These are phyloP conservation scores for Sycobia sp. DNA, from an alignment of 1,140 invertebrate genomes.

Conservation along the genomic window DNA sequence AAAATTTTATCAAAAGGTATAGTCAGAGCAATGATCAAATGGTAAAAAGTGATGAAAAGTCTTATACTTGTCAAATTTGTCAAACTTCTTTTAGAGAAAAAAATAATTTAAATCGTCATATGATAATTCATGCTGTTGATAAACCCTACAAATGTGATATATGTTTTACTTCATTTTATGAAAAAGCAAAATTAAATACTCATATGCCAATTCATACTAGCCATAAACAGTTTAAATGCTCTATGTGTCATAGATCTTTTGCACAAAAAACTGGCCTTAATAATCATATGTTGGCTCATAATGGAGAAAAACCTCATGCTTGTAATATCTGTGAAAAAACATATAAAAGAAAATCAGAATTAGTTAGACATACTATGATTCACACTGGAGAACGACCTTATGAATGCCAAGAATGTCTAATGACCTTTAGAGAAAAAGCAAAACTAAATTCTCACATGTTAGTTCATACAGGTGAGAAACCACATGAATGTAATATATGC, in stretches of 20 bases:
- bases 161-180: slow-evolving; percentile 61
- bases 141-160: slow-evolving; percentile 61
- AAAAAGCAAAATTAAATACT: slow-evolving; percentile 66
- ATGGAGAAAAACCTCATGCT: slow-evolving; percentile 63
- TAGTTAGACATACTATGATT: slow-evolving; percentile 62
- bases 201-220: slow-evolving; percentile 73
- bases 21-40: slow-evolving; percentile 38
- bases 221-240: slow-evolving; percentile 75
- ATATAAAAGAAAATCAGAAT: slow-evolving; percentile 60
- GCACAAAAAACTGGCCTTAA: slow-evolving; percentile 52
- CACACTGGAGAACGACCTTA: slow-evolving; percentile 65
- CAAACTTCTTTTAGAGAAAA: slow-evolving; percentile 63
- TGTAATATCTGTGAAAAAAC: slow-evolving; percentile 64
- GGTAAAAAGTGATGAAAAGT: slow-evolving; percentile 50
- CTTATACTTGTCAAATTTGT: slow-evolving; percentile 60
- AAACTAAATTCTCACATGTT: slow-evolving; percentile 72
- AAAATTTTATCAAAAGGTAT: slow-evolving; percentile 44
- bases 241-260: slow-evolving; percentile 56
- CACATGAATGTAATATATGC: slow-evolving; percentile 70
- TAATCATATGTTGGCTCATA: slow-evolving; percentile 56
- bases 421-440: slow-evolving; percentile 64
- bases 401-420: slow-evolving; percentile 63
- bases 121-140: slow-evolving; percentile 57
- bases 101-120: slow-evolving; percentile 58
- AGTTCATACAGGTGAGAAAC: slow-evolving; percentile 71